These are phyloP conservation scores for Caenorhabditis virilis DNA, from an alignment of 2,888 invertebrate genomes.

Conservation along the genomic window DNA sequence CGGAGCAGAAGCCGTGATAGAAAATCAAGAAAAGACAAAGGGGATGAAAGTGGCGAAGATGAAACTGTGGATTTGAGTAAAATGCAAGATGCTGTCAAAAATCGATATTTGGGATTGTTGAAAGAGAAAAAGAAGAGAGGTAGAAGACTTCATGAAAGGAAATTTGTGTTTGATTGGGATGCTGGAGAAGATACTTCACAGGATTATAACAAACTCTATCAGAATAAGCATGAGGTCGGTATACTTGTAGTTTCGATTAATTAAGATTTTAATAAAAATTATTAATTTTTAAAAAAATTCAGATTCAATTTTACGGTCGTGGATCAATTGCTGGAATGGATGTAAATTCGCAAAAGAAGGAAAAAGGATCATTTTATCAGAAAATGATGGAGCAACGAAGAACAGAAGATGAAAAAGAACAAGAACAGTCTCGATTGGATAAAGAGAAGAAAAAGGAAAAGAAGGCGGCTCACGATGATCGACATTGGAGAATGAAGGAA, in stretches of 20 bases:
- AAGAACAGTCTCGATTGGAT: conserved; percentile 77
- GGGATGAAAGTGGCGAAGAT: conserved; percentile 12
- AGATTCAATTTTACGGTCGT: conserved; percentile 92
- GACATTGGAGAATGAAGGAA: conserved; percentile 94
- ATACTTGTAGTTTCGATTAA: no score
- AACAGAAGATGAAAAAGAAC: conserved; percentile 93
- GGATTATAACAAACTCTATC: conserved; percentile 95
- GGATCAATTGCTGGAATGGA: conserved; percentile 98
- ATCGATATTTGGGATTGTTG: conserved; percentile 59
- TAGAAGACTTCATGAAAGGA: conserved; percentile 90
- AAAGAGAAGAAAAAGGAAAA: conserved; percentile 76
- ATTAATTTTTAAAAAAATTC: conserved; percentile 7
- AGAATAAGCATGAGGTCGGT: conserved; percentile 87
- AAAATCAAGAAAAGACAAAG: conserved; percentile 25
- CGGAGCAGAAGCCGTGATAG: conserved; percentile 33
- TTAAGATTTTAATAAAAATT: not conserved
- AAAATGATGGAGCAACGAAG: conserved; percentile 90
- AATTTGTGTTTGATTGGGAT: conserved; percentile 99
- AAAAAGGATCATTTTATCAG: conserved; percentile 95
- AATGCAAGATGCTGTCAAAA: conserved; percentile 60
- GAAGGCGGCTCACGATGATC: conserved; percentile 97
- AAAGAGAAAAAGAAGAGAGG: conserved; percentile 76
- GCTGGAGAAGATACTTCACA: conserved; percentile 95
- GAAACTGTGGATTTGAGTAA: conserved; percentile 48
- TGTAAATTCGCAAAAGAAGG: conserved; percentile 78